phyloP scores from a whole-genome alignment of 2,888 invertebrate genomes.

The Cryptocephalus moraei region DNA sequence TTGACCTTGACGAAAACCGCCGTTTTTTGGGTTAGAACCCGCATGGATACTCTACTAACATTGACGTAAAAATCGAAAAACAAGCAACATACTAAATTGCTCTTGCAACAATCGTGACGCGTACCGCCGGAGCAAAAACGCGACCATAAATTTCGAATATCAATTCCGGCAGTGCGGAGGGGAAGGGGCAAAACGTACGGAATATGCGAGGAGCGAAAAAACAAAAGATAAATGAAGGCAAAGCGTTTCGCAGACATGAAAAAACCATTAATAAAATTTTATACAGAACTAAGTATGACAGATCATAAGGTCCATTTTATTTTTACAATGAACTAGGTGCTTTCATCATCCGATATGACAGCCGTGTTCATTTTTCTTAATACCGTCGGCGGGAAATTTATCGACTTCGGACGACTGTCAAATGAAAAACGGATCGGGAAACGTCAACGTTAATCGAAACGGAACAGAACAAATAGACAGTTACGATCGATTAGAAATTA shows the following conservation, averaged over 20 bases:
- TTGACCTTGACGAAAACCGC: too few relatives aligned
- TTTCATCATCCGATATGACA: not conserved
- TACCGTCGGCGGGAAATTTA: not conserved
- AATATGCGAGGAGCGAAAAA: not conserved
- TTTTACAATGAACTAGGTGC: not conserved
- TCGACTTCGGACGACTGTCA: not conserved
- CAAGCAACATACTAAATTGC: too few relatives aligned
- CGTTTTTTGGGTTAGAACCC: too few relatives aligned
- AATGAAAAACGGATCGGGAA: slow-evolving; percentile 1
- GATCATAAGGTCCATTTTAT: slow-evolving; percentile 12
- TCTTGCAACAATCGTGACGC: too few relatives aligned
- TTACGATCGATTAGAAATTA: too few relatives aligned
- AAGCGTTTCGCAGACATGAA: slow-evolving; percentile 10
- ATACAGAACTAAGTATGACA: slow-evolving; percentile 11
- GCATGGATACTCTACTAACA: too few relatives aligned
- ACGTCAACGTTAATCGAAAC: slow-evolving; percentile 1
- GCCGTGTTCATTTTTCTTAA: not conserved
- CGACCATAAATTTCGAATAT: too few relatives aligned
- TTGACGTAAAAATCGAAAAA: too few relatives aligned
- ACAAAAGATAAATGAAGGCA: slow-evolving; percentile 9
- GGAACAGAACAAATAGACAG: too few relatives aligned
- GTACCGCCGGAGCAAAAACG: too few relatives aligned
- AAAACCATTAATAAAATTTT: slow-evolving; percentile 13
- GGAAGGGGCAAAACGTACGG: too few relatives aligned
- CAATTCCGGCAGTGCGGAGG: too few relatives aligned